A percentile compares a stretch with the other conserved stretches of the same genome.
phyloP scores from a whole-genome alignment of 1,140 invertebrate genomes.

The Luehdorfia chinensis region DNA sequence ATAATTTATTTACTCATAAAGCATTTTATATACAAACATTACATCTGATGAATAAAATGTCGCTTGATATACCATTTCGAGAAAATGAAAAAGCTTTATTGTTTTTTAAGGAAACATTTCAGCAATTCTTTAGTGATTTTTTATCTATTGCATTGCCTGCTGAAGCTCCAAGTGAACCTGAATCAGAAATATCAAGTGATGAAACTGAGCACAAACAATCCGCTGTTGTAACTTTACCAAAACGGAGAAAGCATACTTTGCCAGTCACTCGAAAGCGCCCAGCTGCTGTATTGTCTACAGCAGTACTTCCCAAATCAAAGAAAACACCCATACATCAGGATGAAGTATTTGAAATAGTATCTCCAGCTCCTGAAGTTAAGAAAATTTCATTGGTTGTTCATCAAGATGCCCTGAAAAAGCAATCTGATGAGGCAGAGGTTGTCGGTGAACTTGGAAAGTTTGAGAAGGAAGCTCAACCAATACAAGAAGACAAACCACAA shows the following conservation, averaged over 20 bases:
- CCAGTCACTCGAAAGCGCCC: slow-evolving; percentile 80
- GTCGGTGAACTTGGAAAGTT: slow-evolving; percentile 65
- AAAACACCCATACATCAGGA: slow-evolving; percentile 76
- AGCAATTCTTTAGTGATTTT: slow-evolving; percentile 43
- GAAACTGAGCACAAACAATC: slow-evolving; percentile 67
- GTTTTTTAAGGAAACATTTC: slow-evolving; percentile 69
- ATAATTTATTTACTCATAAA: slow-evolving; percentile 84
- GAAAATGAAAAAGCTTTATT: slow-evolving; percentile 65
- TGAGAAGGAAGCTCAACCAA: slow-evolving; percentile 44
- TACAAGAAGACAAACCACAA: slow-evolving; percentile 29
- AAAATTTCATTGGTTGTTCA: slow-evolving; percentile 82
- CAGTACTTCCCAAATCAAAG: slow-evolving; percentile 40
- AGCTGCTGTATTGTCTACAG: slow-evolving; percentile 75
- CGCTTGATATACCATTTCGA: slow-evolving; percentile 91
- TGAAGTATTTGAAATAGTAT: slow-evolving; percentile 82
- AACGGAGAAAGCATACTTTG: slow-evolving; percentile 76
- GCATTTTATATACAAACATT: slow-evolving; percentile 92
- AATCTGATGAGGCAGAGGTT: slow-evolving; percentile 46
- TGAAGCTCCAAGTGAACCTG: slow-evolving; percentile 73
- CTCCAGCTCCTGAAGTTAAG: slow-evolving; percentile 74
- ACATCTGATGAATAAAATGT: slow-evolving; percentile 98
- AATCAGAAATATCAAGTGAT: slow-evolving; percentile 91
- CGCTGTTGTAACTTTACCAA: slow-evolving; percentile 72
- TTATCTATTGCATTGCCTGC: slow-evolving; percentile 24
- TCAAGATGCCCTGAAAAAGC: slow-evolving; percentile 58